Conservation (phyloP, 2,797 vertebrate species). For the Sylvia borin region DNA sequence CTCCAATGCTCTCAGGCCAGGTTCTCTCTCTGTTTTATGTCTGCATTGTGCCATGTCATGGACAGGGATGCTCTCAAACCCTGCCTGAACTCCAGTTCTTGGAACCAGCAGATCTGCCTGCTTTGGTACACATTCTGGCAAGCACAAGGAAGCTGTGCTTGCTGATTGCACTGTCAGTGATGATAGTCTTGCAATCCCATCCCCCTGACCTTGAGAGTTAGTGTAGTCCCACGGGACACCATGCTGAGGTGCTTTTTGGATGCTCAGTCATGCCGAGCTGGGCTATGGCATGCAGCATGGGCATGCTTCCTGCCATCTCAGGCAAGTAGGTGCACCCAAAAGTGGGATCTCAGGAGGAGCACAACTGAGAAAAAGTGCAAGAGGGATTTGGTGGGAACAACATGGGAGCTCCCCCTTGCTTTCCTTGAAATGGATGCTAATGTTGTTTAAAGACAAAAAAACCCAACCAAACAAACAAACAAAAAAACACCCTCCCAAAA, state of each 20-base stretch:
- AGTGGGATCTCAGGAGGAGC: not conserved
- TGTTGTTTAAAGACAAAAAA: not conserved
- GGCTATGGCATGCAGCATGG: rapidly evolving
- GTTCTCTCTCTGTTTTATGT: not conserved
- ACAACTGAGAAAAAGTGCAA: not conserved
- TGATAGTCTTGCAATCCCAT: not conserved
- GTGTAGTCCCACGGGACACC: rapidly evolving
- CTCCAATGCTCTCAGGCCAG: not conserved
- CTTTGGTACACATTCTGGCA: not conserved
- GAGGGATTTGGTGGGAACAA: not conserved
- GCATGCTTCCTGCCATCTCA: not conserved
- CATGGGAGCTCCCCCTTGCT: not conserved
- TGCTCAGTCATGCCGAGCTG: not conserved
- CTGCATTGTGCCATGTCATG: not conserved
- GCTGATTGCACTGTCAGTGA: not conserved
- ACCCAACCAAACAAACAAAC: no score
- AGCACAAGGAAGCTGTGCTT: not conserved
- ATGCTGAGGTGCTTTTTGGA: rapidly evolving
- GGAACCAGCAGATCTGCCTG: rapidly evolving
- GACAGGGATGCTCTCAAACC: not conserved
- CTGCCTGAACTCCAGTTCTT: not conserved
- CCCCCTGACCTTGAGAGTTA: rapidly evolving
- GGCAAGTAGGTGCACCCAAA: not conserved
- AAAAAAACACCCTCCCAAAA: not conserved
- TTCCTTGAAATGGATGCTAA: not conserved